Conservation (phyloP, 2,888 invertebrate species). For the Trisateles emortualis region DNA sequence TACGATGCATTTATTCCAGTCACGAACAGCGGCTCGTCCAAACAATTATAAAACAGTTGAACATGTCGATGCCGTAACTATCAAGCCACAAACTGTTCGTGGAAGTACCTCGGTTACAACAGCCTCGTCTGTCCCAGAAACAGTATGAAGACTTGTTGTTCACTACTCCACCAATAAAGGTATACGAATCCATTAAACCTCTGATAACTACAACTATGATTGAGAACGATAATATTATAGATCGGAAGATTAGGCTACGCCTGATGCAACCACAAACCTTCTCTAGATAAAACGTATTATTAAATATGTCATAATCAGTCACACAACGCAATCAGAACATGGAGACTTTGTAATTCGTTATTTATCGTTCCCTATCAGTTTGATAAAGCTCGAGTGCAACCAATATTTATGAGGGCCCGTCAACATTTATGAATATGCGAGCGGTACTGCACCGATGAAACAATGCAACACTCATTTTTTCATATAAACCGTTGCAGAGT, state of each 20-base stretch:
- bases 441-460: conserved; percentile 66
- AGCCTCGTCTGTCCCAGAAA: background rate
- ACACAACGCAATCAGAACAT: conserved; percentile 24
- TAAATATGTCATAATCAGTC: conserved; percentile 43
- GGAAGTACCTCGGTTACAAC: background rate
- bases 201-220: conserved; percentile 29
- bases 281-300: conserved; percentile 28
- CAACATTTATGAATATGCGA: conserved; percentile 80
- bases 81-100: background rate
- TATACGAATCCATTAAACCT: conserved; percentile 21
- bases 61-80: background rate
- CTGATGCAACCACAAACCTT: conserved; percentile 32
- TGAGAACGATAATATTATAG: conserved; percentile 30
- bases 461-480: conserved; percentile 75
- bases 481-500: conserved; percentile 44
- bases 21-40: background rate
- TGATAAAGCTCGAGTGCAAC: conserved; percentile 58
- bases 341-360: conserved; percentile 47
- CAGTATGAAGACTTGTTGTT: background rate
- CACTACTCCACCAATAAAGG: conserved; percentile 16
- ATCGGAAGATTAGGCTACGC: conserved; percentile 38
- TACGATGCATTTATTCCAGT: background rate
- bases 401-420: conserved; percentile 66
- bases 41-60: background rate
- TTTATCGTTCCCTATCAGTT: conserved; percentile 51